These are phyloP conservation scores for Pomacea maculata DNA, from an alignment of 1,140 invertebrate species.

Conservation along the genomic window DNA sequence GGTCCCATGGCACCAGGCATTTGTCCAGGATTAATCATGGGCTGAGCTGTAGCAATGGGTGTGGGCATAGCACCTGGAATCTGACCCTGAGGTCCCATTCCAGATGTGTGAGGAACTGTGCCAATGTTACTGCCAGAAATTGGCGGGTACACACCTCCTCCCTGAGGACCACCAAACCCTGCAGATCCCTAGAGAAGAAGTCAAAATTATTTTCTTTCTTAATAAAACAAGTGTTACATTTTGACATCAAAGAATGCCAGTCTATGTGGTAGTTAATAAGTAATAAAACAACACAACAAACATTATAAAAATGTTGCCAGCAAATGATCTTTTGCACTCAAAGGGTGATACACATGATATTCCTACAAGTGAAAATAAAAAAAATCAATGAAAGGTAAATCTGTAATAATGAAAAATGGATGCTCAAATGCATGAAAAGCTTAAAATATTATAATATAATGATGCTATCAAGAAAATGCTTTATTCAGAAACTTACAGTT, in stretches of 20 bases:
- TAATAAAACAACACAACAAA: not conserved
- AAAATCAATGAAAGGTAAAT: not conserved
- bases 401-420: not conserved
- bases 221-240: not conserved
- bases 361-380: not conserved
- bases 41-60: not conserved
- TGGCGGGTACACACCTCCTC: slow-evolving; percentile 5
- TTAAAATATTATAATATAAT: too few species aligned
- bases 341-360: too few species aligned
- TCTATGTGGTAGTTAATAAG: not conserved
- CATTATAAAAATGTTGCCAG: too few species aligned
- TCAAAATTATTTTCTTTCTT: not conserved
- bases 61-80: slow-evolving; percentile 30
- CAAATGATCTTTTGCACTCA: too few species aligned
- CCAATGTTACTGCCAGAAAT: not conserved
- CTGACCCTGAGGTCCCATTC: slow-evolving; percentile 24
- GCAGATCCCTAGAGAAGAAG: slow-evolving; percentile 12
- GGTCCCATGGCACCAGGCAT: slow-evolving; percentile 12
- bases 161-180: slow-evolving; percentile 20
- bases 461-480: too few species aligned
- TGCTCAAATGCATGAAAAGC: not conserved
- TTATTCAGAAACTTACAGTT: slow-evolving; percentile 20
- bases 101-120: slow-evolving; percentile 24
- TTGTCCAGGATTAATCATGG: slow-evolving; percentile 8
- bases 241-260: not conserved